Conservation (phyloP, 2,797 vertebrate genomes). For the Tarsius wallacei region DNA sequence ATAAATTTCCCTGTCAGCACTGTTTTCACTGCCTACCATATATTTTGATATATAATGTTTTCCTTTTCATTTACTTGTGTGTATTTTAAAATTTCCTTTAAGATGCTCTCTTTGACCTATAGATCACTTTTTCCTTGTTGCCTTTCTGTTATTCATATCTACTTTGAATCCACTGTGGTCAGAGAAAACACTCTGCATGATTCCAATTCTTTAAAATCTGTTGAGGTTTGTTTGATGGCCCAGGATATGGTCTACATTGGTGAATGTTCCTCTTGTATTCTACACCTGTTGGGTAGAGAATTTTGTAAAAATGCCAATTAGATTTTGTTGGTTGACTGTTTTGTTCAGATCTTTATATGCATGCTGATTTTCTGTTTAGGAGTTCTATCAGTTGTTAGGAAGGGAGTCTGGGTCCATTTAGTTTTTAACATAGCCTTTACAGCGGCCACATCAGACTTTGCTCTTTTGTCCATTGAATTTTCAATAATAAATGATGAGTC, state of each 20-base stretch:
- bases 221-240: background rate
- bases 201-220: background rate
- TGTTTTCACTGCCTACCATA: background rate
- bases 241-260: background rate
- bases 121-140: background rate
- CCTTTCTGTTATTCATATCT: background rate
- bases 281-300: background rate
- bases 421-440: conserved; percentile 31
- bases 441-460: background rate
- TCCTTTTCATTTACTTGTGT: conserved; percentile 15
- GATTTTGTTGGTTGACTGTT: background rate
- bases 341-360: background rate
- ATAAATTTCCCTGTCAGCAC: background rate
- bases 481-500: background rate
- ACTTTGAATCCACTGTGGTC: background rate
- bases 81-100: background rate
- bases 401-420: background rate
- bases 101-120: conserved; percentile 25
- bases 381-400: background rate
- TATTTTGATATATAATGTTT: background rate
- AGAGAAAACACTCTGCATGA: background rate
- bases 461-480: background rate
- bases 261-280: background rate
- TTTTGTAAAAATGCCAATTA: background rate
- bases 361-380: conserved; percentile 15